These are phyloP conservation scores for Pycnonotus jocosus DNA, from an alignment of 2,113 vertebrate species.

Conservation along the genomic window DNA sequence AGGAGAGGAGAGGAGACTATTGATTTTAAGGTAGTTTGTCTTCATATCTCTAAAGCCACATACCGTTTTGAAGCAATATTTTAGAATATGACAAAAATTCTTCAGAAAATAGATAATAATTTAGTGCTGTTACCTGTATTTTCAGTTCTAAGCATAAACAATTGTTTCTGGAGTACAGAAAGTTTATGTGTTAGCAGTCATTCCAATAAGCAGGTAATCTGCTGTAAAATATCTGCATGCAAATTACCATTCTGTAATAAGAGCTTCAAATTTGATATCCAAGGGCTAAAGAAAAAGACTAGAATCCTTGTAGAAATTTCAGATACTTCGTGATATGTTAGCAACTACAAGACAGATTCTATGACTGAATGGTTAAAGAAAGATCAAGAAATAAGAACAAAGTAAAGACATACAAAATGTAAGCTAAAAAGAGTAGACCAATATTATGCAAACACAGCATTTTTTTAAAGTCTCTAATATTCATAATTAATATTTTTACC, in stretches of 20 bases:
- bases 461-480: not conserved
- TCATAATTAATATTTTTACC: not conserved
- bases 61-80: not conserved
- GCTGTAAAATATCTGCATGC: not conserved
- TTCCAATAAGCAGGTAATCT: not conserved
- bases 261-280: not conserved
- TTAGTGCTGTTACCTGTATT: not conserved
- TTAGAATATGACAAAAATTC: not conserved
- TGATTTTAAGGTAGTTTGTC: not conserved
- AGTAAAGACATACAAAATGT: not conserved
- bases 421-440: not conserved
- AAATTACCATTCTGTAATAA: not conserved
- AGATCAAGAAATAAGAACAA: not conserved
- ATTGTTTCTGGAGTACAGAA: not conserved
- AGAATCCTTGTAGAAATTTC: not conserved
- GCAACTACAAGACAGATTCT: not conserved
- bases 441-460: not conserved
- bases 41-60: not conserved
- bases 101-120: not conserved
- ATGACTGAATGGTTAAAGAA: not conserved
- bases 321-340: not conserved
- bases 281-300: not conserved
- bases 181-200: not conserved
- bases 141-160: not conserved
- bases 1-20: not conserved